Base-by-base conservation (phyloP, 2,113 vertebrate genomes). In the Trematomus loennbergii region DNA sequence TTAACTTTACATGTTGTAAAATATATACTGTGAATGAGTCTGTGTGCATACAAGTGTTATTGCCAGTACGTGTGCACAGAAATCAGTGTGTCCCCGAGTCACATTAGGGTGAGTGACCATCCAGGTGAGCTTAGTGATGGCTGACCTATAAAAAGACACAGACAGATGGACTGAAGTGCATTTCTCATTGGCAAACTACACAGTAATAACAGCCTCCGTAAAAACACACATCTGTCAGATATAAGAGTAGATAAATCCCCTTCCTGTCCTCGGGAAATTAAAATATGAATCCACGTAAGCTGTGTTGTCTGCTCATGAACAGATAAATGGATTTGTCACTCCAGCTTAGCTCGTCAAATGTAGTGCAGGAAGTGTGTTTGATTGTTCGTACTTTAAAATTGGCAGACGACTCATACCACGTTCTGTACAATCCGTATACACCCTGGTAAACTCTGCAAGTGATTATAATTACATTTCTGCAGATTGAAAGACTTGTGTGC, bases 71-170 rank as follows among this genome's bases (percentile, higher is more conserved):
- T 20, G 40, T 22, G 45, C 45, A 25, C 20, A 7, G 4, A 53
- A 78, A 61, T 78, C 25, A 0, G 50, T 74, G 82, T 84, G 81
- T 67, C 83, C 72, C 75, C 86, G 76, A 88, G 50, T 81, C 76
- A 74, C 78, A 84, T 53, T 13, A 13, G 71, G 58, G 57, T 84
- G 88, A 91, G 79, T 86, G 82, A 73, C 60, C 33, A 12, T 76
- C 48, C 82, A 92, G 90, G 91, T 86, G 86, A 81, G 90, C 83
- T 93, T 91, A 89, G 72, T n/a, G 45, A 59, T 45, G 73, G 70
- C 71, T 90, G 92, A 90, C 92, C 88, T 64, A 87, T 25, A 91
- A 87, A 88, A 79, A 82, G 67, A 78, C 40, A 67, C 54, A 29
- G 79, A 83, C 91, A 85, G 79, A 80, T 91, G 86, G 87, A 81